These are phyloP conservation scores for Alligator mississippiensis DNA, from an alignment of 2,113 vertebrate genomes.

Conservation along the genomic window DNA sequence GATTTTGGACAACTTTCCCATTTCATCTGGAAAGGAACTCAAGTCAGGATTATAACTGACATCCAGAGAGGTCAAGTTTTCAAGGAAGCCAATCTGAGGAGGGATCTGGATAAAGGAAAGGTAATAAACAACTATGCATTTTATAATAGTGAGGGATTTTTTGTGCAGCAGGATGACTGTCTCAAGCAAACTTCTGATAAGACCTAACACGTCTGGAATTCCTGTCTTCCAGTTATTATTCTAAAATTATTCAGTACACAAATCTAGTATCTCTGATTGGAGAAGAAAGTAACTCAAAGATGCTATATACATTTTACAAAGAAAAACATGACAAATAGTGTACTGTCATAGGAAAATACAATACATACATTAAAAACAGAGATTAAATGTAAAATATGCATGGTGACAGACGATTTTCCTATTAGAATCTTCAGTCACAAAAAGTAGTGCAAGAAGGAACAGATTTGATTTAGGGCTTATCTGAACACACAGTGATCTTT, in stretches of 20 bases:
- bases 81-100: conserved; percentile 90
- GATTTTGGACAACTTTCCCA: conserved; percentile 91
- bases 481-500: background rate
- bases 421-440: background rate
- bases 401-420: background rate
- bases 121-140: background rate
- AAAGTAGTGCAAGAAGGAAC: background rate
- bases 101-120: conserved; percentile 85
- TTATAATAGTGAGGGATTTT: background rate
- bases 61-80: conserved; percentile 93
- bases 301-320: background rate
- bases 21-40: conserved; percentile 93
- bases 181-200: background rate
- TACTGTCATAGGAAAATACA: background rate
- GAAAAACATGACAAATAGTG: background rate
- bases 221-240: background rate
- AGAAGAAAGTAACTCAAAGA: background rate
- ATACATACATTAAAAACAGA: background rate
- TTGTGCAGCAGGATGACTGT: background rate
- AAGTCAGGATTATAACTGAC: conserved; percentile 89
- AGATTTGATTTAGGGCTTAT: background rate
- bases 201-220: background rate
- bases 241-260: background rate
- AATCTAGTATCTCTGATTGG: background rate
- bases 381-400: background rate